A percentile compares a stretch with the other conserved stretches of the same genome.
phyloP scores from a whole-genome alignment of 1,140 invertebrate genomes.

The Eumeta japonica region DNA sequence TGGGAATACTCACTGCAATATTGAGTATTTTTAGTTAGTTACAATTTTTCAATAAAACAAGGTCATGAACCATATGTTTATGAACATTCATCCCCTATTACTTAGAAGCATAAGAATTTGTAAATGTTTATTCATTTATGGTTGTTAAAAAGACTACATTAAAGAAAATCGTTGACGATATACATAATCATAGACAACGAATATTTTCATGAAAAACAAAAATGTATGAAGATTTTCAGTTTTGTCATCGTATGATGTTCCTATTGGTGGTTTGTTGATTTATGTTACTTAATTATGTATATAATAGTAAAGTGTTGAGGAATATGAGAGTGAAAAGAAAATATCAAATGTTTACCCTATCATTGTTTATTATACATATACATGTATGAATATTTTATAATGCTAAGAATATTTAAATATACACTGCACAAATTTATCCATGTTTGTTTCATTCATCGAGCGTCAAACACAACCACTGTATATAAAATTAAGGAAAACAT shows the following conservation, averaged over 20 bases:
- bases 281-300: background rate
- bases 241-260: too few species aligned
- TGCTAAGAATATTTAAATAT: conserved; percentile 21
- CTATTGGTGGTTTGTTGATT: background rate
- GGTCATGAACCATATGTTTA: background rate
- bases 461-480: conserved; percentile 71
- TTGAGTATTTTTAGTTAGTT: background rate
- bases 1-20: too few species aligned
- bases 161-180: background rate
- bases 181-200: background rate
- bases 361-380: conserved; percentile 33
- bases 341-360: conserved; percentile 38
- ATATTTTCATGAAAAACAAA: background rate
- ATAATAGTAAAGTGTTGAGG: conserved; percentile 16
- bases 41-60: background rate
- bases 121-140: background rate
- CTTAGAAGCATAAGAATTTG: background rate
- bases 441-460: conserved; percentile 45
- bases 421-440: too few species aligned
- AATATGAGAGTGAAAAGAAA: too few species aligned
- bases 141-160: background rate
- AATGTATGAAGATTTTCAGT: background rate
- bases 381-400: conserved; percentile 37
- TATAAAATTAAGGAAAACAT: conserved; percentile 51
- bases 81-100: background rate